A percentile compares a stretch with the other conserved stretches of the same genome.
Conservation (phyloP, 2,888 invertebrate genomes). For the Phragmatobia fuliginosa region DNA sequence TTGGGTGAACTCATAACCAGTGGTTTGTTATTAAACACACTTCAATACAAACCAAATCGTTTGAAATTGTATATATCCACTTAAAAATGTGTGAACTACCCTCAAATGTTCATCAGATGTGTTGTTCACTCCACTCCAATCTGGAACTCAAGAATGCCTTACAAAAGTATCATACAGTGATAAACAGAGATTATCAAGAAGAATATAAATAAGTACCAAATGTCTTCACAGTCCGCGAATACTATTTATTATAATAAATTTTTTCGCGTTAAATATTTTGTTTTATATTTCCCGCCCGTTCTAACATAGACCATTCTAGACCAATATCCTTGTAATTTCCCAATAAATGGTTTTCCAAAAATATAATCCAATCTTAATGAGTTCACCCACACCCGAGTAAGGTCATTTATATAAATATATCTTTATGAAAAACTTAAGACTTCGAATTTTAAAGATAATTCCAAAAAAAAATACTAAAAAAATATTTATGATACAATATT, state of each 20-base stretch:
- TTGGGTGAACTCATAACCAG: slow-evolving; percentile 44
- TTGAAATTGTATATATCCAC: slow-evolving; percentile 2
- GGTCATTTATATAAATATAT: slow-evolving; percentile 24
- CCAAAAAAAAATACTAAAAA: slow-evolving; percentile 22
- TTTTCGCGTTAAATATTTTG: slow-evolving; percentile 37
- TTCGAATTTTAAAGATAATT: slow-evolving; percentile 28
- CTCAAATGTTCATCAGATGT: neutral
- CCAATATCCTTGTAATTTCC: neutral
- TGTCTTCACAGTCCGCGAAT: slow-evolving; percentile 40
- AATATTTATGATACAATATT: slow-evolving; percentile 18
- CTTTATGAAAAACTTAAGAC: slow-evolving; percentile 28
- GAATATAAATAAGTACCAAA: slow-evolving; percentile 22
- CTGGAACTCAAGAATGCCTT: slow-evolving; percentile 3
- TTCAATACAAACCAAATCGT: neutral
- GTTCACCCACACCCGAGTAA: slow-evolving; percentile 44
- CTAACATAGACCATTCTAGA: neutral
- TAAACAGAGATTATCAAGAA: slow-evolving; percentile 22
- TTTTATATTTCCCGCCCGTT: slow-evolving; percentile 30
- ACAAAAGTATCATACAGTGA: slow-evolving; percentile 6
- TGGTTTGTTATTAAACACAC: slow-evolving; percentile 14
- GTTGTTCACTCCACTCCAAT: neutral
- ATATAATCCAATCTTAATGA: slow-evolving; percentile 17
- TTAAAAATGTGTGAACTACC: neutral
- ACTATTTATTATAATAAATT: slow-evolving; percentile 38
- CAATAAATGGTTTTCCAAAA: neutral